Evolutionary conservation across 2,113 vertebrate species (phyloP), one percentile per base, ranked within the genome.

Genomic region (Struthio camelus): DNA sequence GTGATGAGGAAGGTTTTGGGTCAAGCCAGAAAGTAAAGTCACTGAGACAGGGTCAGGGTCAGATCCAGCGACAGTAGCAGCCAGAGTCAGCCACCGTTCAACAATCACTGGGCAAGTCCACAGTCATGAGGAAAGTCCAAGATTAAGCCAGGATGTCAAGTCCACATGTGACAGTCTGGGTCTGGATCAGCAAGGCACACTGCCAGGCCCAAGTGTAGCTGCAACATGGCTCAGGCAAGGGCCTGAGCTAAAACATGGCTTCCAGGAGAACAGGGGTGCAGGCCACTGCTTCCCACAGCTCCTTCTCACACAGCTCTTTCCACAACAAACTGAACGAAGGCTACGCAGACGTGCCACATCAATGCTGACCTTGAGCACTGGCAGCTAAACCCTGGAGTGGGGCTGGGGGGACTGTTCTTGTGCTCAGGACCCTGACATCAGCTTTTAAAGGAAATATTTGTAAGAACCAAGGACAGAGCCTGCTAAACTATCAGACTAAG

Each of bases 381-480:
- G 71, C 77, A 53, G 30, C 71, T 70, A 83, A 58, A 5, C 46
- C 10, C 71, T 23, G 42, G 38, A 48, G 8, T 64, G 11, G 4
- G 22, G 30, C 6, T 3, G 3, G 4, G 23, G 30, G 17, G 32
- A 22, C 36, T 53, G 54, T 4, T 11, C 19, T 58, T 36, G 40
- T 1, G 0, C 73, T 80, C 65, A 23, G 56, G 6, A 61, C 27
- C 51, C 82, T 10, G 25, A 17, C n/a, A 67, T 1, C 36, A 42
- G 48, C 83, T 89, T 50, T 80, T 72, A 69, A 65, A 65, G 62
- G 80, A 59, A 80, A 86, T 3, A 7, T 25, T 12, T 16, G 2
- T 15, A 85, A 94, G 89, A 95, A 94, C 83, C 89, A 96, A 94
- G 91, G 91, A 96, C 86, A 95, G 80, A 94, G 76, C 38, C 67